phyloP scores from a whole-genome alignment of 2,888 invertebrate genomes.

The Apamea sordens region DNA sequence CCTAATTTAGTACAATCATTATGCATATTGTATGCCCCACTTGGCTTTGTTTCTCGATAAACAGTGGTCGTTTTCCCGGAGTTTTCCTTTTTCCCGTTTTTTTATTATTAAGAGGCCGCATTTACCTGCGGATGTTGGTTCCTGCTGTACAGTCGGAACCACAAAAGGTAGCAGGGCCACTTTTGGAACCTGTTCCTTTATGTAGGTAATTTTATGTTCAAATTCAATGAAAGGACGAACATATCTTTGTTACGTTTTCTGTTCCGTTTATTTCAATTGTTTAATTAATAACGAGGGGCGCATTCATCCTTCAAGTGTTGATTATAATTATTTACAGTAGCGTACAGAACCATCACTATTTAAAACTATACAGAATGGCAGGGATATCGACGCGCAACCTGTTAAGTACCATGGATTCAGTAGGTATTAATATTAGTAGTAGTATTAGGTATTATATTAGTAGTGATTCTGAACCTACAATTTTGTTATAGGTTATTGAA shows the following conservation, averaged over 20 bases:
- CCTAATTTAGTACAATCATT: conserved; percentile 88
- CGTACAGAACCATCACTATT: not conserved
- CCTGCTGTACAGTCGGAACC: conserved; percentile 73
- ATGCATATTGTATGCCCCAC: conserved; percentile 87
- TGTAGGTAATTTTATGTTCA: conserved; percentile 36
- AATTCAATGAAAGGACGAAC: conserved; percentile 38
- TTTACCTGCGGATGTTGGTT: conserved; percentile 84
- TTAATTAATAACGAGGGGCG: not conserved
- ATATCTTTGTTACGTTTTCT: conserved; percentile 16
- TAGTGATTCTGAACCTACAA: no score
- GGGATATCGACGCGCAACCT: not conserved
- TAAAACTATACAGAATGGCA: not conserved
- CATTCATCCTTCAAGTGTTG: not conserved
- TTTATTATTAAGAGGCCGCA: conserved; percentile 84
- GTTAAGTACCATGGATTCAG: not conserved
- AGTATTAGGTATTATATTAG: no score
- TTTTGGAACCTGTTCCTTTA: conserved; percentile 46
- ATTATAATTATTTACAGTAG: not conserved
- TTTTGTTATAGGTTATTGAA: no score
- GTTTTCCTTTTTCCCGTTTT: conserved; percentile 82
- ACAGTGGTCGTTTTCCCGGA: conserved; percentile 82
- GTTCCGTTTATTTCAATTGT: conserved; percentile 17
- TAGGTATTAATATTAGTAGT: no score
- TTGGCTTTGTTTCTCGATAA: conserved; percentile 87
- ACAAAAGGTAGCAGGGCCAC: conserved; percentile 64